A percentile compares a stretch with the other conserved stretches of the same genome.
These are phyloP conservation scores for Poeciliopsis retropinna DNA, from an alignment of 2,113 vertebrate species.

Conservation along the genomic window DNA sequence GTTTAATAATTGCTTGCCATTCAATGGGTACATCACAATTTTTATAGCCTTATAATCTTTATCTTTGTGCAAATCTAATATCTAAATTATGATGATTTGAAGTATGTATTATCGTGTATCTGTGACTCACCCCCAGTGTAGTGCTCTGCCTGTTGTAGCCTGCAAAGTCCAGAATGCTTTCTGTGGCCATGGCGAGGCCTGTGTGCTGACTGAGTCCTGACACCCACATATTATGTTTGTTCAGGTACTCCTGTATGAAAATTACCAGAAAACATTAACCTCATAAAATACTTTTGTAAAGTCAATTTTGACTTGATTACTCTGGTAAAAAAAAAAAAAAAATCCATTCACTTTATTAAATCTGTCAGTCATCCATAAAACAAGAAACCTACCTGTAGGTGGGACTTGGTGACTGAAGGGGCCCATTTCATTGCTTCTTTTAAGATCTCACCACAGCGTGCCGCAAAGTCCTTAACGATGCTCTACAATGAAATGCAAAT, in stretches of 20 bases:
- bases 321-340: background rate
- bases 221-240: slow-evolving; percentile 97
- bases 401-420: slow-evolving; percentile 95
- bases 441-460: slow-evolving; percentile 95
- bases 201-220: slow-evolving; percentile 95
- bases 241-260: slow-evolving; percentile 89
- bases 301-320: background rate
- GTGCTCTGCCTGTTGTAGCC: slow-evolving; percentile 95
- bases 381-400: slow-evolving; percentile 86
- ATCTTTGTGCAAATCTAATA: background rate
- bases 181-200: slow-evolving; percentile 95
- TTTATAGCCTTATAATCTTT: background rate
- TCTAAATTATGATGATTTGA: background rate
- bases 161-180: slow-evolving; percentile 94
- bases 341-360: background rate
- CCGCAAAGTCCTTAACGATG: slow-evolving; percentile 97
- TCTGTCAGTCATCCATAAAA: background rate
- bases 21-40: background rate
- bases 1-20: background rate
- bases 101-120: background rate
- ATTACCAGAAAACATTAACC: background rate
- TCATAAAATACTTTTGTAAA: background rate
- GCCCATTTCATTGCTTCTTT: slow-evolving; percentile 99
- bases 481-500: slow-evolving; percentile 75
- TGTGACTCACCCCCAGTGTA: slow-evolving; percentile 89